phyloP scores from a whole-genome alignment of 2,888 invertebrate genomes.

The Globia sparganii region DNA sequence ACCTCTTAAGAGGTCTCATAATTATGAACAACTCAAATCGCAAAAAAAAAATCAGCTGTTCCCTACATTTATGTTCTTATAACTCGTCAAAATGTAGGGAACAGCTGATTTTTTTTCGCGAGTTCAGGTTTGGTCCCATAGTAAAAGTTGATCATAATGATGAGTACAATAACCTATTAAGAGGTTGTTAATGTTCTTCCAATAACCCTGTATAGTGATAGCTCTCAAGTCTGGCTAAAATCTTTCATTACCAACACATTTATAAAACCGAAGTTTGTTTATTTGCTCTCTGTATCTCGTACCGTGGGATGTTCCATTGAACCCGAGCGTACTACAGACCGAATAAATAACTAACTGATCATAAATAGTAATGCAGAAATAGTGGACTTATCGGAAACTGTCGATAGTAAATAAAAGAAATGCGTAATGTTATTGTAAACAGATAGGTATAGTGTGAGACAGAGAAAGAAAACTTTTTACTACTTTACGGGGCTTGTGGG shows the following conservation, averaged over 20 bases:
- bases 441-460: background rate
- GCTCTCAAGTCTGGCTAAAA: constrained; percentile 12
- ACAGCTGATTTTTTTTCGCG: too few species aligned
- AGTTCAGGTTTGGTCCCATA: too few species aligned
- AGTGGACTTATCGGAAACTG: background rate
- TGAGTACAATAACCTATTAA: too few species aligned
- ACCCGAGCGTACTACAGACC: constrained; percentile 3
- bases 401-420: constrained; percentile 4
- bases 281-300: background rate
- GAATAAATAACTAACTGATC: background rate
- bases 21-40: too few species aligned
- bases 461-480: background rate
- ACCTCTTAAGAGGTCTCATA: too few species aligned
- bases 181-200: too few species aligned
- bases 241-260: constrained; percentile 21
- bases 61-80: too few species aligned
- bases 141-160: too few species aligned
- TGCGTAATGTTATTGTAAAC: background rate
- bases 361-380: constrained; percentile 1
- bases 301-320: constrained; percentile 24
- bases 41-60: too few species aligned
- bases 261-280: constrained; percentile 29
- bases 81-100: too few species aligned
- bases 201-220: too few species aligned
- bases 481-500: too few species aligned